Evolutionary conservation across 1,140 invertebrate genomes (phyloP).

Genomic region (Dolichoris vasculosae): DNA sequence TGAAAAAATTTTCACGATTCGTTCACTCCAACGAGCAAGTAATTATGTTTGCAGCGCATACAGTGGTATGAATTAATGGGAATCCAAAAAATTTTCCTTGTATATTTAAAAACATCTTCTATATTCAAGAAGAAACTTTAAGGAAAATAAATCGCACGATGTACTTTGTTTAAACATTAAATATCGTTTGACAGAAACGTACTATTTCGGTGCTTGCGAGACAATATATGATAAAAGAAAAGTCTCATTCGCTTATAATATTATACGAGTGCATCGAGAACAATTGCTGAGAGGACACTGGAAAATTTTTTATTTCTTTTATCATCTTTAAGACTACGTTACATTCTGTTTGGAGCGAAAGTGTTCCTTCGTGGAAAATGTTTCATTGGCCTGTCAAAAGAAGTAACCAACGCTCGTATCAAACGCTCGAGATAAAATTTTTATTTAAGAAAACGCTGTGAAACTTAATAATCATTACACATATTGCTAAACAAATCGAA

Average conservation of each 20-base stretch:
- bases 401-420: conserved; percentile 22
- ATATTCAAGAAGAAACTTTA: conserved; percentile 26
- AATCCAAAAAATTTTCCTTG: conserved; percentile 29
- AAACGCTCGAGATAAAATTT: conserved; percentile 23
- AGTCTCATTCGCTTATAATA: conserved; percentile 40
- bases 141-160: conserved; percentile 38
- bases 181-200: conserved; percentile 40
- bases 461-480: conserved; percentile 50
- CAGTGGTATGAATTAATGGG: conserved; percentile 2
- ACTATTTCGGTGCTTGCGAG: conserved; percentile 31
- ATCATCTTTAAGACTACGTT: conserved; percentile 31
- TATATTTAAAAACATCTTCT: conserved; percentile 32
- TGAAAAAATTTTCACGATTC: conserved; percentile 62
- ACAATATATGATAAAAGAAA: conserved; percentile 32
- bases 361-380: conserved; percentile 10
- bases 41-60: conserved; percentile 25
- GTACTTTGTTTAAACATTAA: conserved; percentile 42
- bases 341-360: conserved; percentile 13
- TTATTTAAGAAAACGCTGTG: conserved; percentile 39
- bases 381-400: conserved; percentile 24
- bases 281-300: conserved; percentile 51
- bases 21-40: conserved; percentile 52
- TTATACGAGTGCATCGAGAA: conserved; percentile 52
- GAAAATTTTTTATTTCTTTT: conserved; percentile 37
- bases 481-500: conserved; percentile 50